Conservation (phyloP, 2,113 vertebrate species). For the Himantopus leucocephalus region DNA sequence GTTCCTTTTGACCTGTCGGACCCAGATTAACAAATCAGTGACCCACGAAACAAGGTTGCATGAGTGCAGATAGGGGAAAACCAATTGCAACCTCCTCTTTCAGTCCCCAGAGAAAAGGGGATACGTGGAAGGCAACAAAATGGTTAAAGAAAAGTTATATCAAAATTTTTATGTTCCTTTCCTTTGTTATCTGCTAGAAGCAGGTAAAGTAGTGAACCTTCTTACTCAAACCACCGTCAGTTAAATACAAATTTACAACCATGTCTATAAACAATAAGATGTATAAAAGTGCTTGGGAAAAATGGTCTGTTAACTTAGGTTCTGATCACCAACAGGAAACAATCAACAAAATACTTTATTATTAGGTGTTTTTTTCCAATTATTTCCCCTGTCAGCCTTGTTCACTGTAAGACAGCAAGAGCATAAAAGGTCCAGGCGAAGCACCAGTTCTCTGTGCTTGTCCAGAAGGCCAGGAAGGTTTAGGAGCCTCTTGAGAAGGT, state of each 20-base stretch:
- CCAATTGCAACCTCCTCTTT: slow-evolving; percentile 17
- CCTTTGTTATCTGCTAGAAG: background rate
- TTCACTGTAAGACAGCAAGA: background rate
- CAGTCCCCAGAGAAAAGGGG: background rate
- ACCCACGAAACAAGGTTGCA: slow-evolving; percentile 43
- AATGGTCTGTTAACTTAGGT: background rate
- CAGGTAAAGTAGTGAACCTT: background rate
- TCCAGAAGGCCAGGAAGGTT: background rate
- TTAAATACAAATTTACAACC: background rate
- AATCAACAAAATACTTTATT: background rate
- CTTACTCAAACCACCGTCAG: background rate
- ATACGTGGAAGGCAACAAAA: background rate
- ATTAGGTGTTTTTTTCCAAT: background rate
- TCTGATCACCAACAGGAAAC: background rate
- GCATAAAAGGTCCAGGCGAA: background rate
- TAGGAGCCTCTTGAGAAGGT: background rate
- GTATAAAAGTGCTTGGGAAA: background rate
- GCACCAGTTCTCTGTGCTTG: background rate
- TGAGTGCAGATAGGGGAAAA: background rate
- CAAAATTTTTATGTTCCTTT: background rate
- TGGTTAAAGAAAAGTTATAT: background rate
- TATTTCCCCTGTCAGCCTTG: background rate
- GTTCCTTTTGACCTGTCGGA: slow-evolving; percentile 28
- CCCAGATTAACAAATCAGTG: slow-evolving; percentile 52
- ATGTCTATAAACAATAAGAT: background rate